Conservation (phyloP, 2,888 invertebrate genomes). For the Tortrix viridana region DNA sequence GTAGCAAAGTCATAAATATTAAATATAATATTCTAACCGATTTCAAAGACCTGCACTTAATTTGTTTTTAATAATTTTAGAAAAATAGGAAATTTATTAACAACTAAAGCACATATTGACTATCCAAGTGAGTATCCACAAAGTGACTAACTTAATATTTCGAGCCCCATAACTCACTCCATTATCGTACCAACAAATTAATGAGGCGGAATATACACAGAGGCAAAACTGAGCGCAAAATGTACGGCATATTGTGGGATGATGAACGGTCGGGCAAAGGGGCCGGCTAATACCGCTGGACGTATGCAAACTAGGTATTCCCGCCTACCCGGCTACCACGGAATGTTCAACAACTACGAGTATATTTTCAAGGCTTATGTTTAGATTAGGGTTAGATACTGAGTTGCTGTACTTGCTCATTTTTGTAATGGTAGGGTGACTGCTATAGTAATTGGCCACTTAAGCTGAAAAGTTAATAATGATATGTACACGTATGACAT, state of each 20-base stretch:
- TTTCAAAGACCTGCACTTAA: too few species aligned
- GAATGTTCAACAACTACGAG: neutral
- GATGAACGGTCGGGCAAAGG: constrained; percentile 22
- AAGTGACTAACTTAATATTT: neutral
- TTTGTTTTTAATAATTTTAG: too few species aligned
- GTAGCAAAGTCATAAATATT: too few species aligned
- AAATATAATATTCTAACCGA: too few species aligned
- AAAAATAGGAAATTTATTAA: too few species aligned
- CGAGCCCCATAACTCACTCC: neutral
- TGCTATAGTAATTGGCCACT: too few species aligned
- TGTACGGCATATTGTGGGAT: constrained; percentile 6
- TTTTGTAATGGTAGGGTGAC: neutral
- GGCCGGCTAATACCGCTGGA: constrained; percentile 8
- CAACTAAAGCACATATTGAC: too few species aligned
- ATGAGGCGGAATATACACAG: neutral
- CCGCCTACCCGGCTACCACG: constrained; percentile 1
- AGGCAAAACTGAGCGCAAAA: constrained; percentile 14
- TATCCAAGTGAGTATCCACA: neutral
- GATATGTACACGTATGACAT: too few species aligned
- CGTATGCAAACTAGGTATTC: constrained; percentile 23
- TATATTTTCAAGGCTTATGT: neutral
- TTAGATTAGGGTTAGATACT: too few species aligned
- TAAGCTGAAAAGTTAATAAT: too few species aligned
- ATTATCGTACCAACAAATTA: neutral
- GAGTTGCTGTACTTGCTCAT: neutral